Evolutionary conservation across 2,888 invertebrate species (phyloP), one percentile per base, ranked within the genome.

Genomic region (Xylophagus ater): DNA sequence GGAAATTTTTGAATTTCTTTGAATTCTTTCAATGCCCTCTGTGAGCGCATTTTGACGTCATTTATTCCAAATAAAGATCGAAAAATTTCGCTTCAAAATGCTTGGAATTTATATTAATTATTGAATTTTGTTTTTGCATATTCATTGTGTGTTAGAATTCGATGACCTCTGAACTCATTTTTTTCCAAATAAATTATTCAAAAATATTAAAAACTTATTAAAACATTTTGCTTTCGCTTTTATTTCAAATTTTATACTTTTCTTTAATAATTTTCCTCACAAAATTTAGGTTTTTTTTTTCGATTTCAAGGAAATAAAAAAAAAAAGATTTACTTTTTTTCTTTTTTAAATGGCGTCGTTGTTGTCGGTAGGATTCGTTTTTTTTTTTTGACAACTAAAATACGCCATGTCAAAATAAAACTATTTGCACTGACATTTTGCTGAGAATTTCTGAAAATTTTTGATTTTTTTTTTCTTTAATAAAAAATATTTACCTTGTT

Each of bases 401-500:
- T n/a, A n/a, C n/a, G n/a, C n/a, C n/a, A n/a, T n/a, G n/a, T n/a
- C n/a, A n/a, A n/a, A n/a, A n/a, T n/a, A n/a, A n/a, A n/a, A n/a
- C n/a, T n/a, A n/a, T n/a, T n/a, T n/a, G n/a, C n/a, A n/a, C n/a
- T n/a, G n/a, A n/a, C n/a, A n/a, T n/a, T n/a, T n/a, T n/a, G n/a
- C n/a, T n/a, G n/a, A n/a, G n/a, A n/a, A n/a, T n/a, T n/a, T n/a
- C n/a, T n/a, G n/a, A n/a, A n/a, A n/a, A n/a, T n/a, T n/a, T n/a
- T n/a, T n/a, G n/a, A n/a, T n/a, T n/a, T n/a, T n/a, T n/a, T n/a
- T 37, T 37, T 31, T 37, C 29, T 38, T 40, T 46, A 56, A 65
- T 68, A 39, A 24, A 41, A 35, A 36, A 26, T 18, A 26, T 24
- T 10, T 38, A 45, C 34, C 71, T 81, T 81, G 82, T 81, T 61